phyloP scores from a whole-genome alignment of 2,888 invertebrate species.

The Adela reaumurella region DNA sequence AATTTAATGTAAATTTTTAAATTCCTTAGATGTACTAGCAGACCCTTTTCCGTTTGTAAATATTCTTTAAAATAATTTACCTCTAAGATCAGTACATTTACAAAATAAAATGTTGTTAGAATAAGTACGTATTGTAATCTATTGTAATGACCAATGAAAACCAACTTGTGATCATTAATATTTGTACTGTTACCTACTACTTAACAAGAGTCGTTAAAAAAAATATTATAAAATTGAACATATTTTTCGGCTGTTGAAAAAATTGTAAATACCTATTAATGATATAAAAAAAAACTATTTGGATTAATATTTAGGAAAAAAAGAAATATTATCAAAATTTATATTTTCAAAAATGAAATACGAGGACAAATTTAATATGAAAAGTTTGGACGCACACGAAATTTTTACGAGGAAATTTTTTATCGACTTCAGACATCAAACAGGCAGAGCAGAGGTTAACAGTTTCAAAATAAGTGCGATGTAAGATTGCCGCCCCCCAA shows the following conservation, averaged over 20 bases:
- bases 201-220: conserved; percentile 56
- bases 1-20: conserved; percentile 1
- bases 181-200: conserved; percentile 60
- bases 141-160: conserved; percentile 60
- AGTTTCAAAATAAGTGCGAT: conserved; percentile 42
- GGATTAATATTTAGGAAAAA: conserved; percentile 58
- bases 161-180: conserved; percentile 61
- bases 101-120: neutral
- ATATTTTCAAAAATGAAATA: conserved; percentile 57
- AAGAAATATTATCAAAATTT: conserved; percentile 57
- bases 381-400: conserved; percentile 52
- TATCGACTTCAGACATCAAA: conserved; percentile 41
- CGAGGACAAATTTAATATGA: conserved; percentile 52
- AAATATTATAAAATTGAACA: conserved; percentile 56
- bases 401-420: conserved; percentile 41
- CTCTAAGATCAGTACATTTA: neutral
- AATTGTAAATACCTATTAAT: conserved; percentile 57
- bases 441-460: conserved; percentile 45
- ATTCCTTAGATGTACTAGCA: no score
- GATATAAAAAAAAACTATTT: conserved; percentile 51
- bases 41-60: neutral
- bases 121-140: conserved; percentile 25
- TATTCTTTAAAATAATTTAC: neutral
- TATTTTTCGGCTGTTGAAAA: conserved; percentile 58
- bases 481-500: conserved; percentile 27